Base-by-base conservation (phyloP, 2,888 invertebrate genomes). In the Hypolimnas misippus region DNA sequence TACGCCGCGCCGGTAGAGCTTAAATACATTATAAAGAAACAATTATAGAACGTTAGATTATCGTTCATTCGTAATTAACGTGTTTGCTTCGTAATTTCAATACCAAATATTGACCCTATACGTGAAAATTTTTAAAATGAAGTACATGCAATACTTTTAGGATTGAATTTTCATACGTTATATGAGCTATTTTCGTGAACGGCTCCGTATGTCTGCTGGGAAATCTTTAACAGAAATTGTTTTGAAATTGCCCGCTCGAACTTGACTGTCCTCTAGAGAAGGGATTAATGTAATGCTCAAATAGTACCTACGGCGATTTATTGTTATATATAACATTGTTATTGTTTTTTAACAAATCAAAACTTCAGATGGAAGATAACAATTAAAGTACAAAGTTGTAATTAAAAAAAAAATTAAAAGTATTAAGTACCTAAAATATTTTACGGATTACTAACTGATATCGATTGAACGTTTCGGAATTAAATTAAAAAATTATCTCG, bases 211-310 rank as follows among this genome's bases (percentile, higher is more conserved):
- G 62, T 56, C 67, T 62, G 57, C 33, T 65, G 89, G 88, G 87
- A 88, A 88, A 89, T 89, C 84, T 84, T 78, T 76, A 78, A 78
- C 78, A 80, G 83, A 84, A 86, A 89, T 87, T 87, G 88, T 87
- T 87, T 84, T 81, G 79, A 84, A 85, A 87, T 86, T 79, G 83
- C 82, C 82, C 81, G 82, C 83, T 87, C 83, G 86, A 87, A 86
- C 70, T 70, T 72, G 66, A 66, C 65, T 68, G 70, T 66, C 67
- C 65, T 68, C 68, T 49, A 42, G 70, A 68, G 72, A 51, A 62
- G 44, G 68, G 57, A 65, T 70, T 69, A 70, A 66, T 57, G 62
- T 71, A 57, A 67, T 63, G 59, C 46, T 46, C 58, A 60, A 40
- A 33, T 46, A 40, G 21, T n/a, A n/a, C n/a, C n/a, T 58, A 51